phyloP scores from a whole-genome alignment of 2,113 vertebrate species.

The Oryzias javanicus region DNA sequence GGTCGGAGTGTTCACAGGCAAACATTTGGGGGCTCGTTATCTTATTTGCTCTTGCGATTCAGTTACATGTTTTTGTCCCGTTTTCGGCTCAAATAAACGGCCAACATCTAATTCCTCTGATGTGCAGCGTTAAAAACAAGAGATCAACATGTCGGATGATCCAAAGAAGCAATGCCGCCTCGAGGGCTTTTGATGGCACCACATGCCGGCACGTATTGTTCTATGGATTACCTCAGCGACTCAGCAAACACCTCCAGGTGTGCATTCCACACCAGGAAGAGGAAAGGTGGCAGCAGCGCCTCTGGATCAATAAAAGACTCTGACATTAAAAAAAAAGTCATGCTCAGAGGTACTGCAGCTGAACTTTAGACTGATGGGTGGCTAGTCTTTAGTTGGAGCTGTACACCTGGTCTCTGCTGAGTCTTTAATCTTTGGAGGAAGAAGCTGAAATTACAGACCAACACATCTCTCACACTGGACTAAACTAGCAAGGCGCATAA shows the following conservation, averaged over 20 bases:
- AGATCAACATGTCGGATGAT: slow-evolving; percentile 23
- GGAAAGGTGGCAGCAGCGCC: slow-evolving; percentile 55
- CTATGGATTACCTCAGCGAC: slow-evolving; percentile 66
- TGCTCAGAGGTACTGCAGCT: not conserved
- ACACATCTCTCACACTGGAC: slow-evolving; percentile 38
- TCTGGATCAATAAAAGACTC: slow-evolving; percentile 52
- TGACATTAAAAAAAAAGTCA: slow-evolving; percentile 7
- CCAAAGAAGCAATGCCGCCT: slow-evolving; percentile 39
- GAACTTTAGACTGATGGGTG: slow-evolving; percentile 30
- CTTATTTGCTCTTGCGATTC: slow-evolving; percentile 7
- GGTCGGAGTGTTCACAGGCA: not conserved
- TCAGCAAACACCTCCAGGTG: slow-evolving; percentile 78
- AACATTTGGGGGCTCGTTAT: not conserved
- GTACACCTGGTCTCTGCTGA: slow-evolving; percentile 69
- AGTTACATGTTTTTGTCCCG: not conserved
- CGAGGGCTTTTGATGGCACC: slow-evolving; percentile 47
- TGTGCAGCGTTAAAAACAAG: slow-evolving; percentile 6
- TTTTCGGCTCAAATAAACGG: not conserved
- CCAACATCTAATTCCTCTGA: not conserved
- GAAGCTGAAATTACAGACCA: slow-evolving; percentile 70
- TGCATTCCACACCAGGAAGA: slow-evolving; percentile 67
- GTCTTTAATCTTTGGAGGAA: slow-evolving; percentile 75
- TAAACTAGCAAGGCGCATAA: slow-evolving; percentile 34
- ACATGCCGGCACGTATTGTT: slow-evolving; percentile 71
- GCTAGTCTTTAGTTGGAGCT: slow-evolving; percentile 39